Evolutionary conservation across 2,797 vertebrate genomes (phyloP), one percentile per base, ranked within the genome.

Genomic region (Eutrigla gurnardus): DNA sequence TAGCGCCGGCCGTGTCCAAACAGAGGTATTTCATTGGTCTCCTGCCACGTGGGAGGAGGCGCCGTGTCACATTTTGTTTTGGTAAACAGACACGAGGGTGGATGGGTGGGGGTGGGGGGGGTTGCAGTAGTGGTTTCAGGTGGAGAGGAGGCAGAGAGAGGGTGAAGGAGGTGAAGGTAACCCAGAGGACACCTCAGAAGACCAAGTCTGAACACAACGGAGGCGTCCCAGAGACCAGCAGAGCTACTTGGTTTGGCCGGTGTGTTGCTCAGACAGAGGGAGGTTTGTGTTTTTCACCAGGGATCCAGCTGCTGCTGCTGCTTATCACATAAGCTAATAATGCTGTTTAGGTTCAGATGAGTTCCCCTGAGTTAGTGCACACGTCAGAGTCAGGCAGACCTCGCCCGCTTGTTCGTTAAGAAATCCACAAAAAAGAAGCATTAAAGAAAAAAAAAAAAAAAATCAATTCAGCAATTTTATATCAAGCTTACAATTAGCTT

Each of bases 291-390:
- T 77, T 84, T 65, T 68, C 72, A 82, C 73, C 86, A 70, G 80
- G 81, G 81, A 81, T 87, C 85, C 75, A 71, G 71, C 62, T 80
- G 82, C 86, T 78, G 83, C 81, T 85, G 76, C 76, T 54, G 4
- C 25, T 68, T 61, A 61, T 83, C 68, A 57, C 58, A 65, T 87
- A 50, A 86, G 88, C 86, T 84, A 80, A 84, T 90, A 89, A 90
- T 90, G 90, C 89, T 89, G 89, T 88, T 86, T 88, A 89, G 84
- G 86, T 92, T 89, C 79, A 89, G 76, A 91, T 90, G 86, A 92
- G 92, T 93, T 93, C 93, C 92, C 94, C 94, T 95, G 94, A 95
- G 93, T 94, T 94, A 94, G 92, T 93, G 91, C 90, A 91, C 91
- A 86, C 80, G 33, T 90, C 86, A 77, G 80, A 91, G 83, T 86